These are phyloP conservation scores for Parambassis ranga DNA, from an alignment of 2,797 vertebrate genomes.

Conservation along the genomic window DNA sequence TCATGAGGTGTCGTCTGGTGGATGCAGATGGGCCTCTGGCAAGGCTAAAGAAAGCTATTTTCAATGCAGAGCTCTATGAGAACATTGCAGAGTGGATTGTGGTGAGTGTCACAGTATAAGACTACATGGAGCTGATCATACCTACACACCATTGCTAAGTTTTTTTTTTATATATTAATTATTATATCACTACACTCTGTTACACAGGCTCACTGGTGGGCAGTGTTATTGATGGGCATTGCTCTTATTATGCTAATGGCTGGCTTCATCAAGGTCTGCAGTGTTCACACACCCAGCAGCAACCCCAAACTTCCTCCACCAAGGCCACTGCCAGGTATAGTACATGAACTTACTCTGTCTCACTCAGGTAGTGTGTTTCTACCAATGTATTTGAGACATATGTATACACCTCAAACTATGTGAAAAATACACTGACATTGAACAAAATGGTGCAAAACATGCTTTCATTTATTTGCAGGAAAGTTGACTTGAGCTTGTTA, in stretches of 20 bases:
- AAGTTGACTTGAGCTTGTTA: no score
- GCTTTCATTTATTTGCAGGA: no score
- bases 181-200: no score
- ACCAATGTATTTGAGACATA: no score
- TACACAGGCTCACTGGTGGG: constrained; percentile 94
- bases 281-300: constrained; percentile 97
- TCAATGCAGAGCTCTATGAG: constrained; percentile 93
- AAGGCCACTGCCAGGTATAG: constrained; percentile 91
- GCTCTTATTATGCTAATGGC: constrained; percentile 98
- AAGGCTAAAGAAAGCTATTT: constrained; percentile 96
- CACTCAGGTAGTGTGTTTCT: no score
- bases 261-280: constrained; percentile 98
- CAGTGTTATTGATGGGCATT: constrained; percentile 94
- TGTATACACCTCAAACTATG: no score
- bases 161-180: no score
- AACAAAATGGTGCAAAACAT: no score
- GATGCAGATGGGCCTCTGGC: constrained; percentile 97
- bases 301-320: constrained; percentile 95
- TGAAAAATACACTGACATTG: no score
- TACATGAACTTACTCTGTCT: no score
- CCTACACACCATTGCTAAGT: no score
- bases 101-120: constrained; percentile 77
- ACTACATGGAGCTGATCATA: background rate
- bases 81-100: constrained; percentile 98
- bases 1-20: constrained; percentile 93